Evolutionary conservation across 2,113 vertebrate genomes (phyloP), one percentile per base, ranked within the genome.

Genomic region (Perca schrenkii): DNA sequence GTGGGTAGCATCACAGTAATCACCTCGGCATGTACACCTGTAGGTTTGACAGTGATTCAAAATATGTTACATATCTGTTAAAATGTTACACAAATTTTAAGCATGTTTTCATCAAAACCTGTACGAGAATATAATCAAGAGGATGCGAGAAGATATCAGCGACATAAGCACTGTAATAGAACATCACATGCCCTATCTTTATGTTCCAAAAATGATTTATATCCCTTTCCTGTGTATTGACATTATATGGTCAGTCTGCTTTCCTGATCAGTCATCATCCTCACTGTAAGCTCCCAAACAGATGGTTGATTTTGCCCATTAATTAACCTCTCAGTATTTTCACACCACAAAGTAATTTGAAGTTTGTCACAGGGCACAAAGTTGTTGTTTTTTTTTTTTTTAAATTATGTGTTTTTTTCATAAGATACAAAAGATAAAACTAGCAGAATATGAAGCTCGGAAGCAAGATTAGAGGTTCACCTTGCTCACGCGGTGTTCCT

Each of bases 281-380:
- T 76, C 72, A 63, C 36, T 76, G 43, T 49, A n/a, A 73, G 67
- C 62, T 49, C 62, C 64, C 68, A 54, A 40, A 52, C 82, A 74
- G 72, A 86, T 86, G 79, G 83, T 53, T 28, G 57, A 67, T 67
- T 46, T 65, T 52, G 34, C 54, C 56, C 62, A 77, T 87, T 75
- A 85, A 88, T 83, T 87, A 87, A 86, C 85, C 88, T 83, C 70
- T 50, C 52, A 13, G 49, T 56, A 69, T 68, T 75, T 80, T 85
- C n/a, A 63, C 49, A 62, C 54, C 43, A 52, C 64, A 79, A 89
- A 80, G 56, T 53, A 54, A 81, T 77, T 74, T 34, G 47, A 87
- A 84, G 72, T 82, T 83, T 63, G 19, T 74, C 54, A 53, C 17
- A 63, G 43, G 62, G 49, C 60, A 77, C 21, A 76, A 69, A 53